phyloP scores from a whole-genome alignment of 2,888 invertebrate species.

The Arrhopalites spinosus region DNA sequence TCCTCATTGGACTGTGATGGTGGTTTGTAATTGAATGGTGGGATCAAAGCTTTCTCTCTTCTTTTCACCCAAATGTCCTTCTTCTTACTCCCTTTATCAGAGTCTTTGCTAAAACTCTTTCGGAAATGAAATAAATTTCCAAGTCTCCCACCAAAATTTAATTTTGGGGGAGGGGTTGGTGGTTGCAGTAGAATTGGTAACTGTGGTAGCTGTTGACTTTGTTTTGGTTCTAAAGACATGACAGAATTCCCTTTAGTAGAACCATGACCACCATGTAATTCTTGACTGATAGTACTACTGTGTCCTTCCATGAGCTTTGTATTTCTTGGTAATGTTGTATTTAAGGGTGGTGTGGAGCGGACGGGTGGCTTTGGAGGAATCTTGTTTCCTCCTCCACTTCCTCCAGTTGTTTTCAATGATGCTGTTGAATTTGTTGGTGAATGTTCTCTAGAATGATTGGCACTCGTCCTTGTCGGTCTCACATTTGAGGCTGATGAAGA shows the following conservation, averaged over 20 bases:
- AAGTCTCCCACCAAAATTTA: slow-evolving; percentile 29
- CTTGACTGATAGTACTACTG: background rate
- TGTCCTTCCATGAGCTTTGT: slow-evolving; percentile 33
- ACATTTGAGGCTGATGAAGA: slow-evolving; percentile 43
- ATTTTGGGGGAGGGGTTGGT: slow-evolving; percentile 18
- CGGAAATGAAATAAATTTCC: slow-evolving; percentile 30
- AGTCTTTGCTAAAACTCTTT: slow-evolving; percentile 26
- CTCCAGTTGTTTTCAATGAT: slow-evolving; percentile 43
- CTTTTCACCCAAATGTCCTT: slow-evolving; percentile 46
- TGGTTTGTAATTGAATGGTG: slow-evolving; percentile 50
- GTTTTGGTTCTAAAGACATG: background rate
- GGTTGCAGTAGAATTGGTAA: slow-evolving; percentile 18
- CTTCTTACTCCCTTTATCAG: background rate
- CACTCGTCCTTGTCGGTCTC: slow-evolving; percentile 50
- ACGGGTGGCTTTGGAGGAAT: slow-evolving; percentile 55
- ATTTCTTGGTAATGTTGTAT: slow-evolving; percentile 36
- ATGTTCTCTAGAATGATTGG: slow-evolving; percentile 48
- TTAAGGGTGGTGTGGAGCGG: slow-evolving; percentile 42
- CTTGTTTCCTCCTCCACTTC: slow-evolving; percentile 34
- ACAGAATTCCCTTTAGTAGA: background rate
- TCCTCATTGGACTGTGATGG: slow-evolving; percentile 35
- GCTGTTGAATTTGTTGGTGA: slow-evolving; percentile 50
- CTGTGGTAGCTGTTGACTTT: slow-evolving; percentile 3
- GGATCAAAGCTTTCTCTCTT: slow-evolving; percentile 46
- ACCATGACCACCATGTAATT: background rate